Evolutionary conservation across 2,888 invertebrate species (phyloP).

Genomic region (Cantharis flavilabris): DNA sequence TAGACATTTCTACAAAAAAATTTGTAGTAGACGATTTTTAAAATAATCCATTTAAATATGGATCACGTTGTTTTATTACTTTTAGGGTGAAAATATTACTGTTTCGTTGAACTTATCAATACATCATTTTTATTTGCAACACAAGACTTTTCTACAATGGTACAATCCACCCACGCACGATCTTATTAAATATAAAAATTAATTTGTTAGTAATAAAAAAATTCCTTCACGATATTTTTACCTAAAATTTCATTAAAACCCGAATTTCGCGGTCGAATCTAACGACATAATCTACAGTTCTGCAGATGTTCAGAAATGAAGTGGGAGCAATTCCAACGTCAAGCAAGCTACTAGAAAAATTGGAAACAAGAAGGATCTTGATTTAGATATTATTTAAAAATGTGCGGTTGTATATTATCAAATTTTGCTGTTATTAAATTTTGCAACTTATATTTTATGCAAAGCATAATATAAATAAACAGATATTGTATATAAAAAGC

Average conservation of each 20-base stretch:
- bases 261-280: not conserved
- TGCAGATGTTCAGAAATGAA: not conserved
- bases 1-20: not conserved
- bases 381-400: not conserved
- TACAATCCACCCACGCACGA: not conserved
- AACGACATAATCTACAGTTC: not conserved
- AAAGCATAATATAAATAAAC: not conserved
- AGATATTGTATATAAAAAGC: not conserved
- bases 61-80: not conserved
- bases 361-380: not conserved
- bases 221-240: not conserved
- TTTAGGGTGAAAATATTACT: not conserved
- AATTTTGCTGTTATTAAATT: not conserved
- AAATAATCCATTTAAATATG: not conserved
- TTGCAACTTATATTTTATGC: not conserved
- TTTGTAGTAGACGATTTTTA: not conserved
- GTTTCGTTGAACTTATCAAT: not conserved
- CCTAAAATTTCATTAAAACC: not conserved
- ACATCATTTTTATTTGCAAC: not conserved
- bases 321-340: not conserved
- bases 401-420: not conserved
- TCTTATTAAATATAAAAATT: not conserved
- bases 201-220: not conserved
- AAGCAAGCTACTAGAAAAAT: not conserved
- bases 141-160: not conserved